A percentile compares a stretch with the other conserved stretches of the same genome.
These are phyloP conservation scores for Siniperca chuatsi DNA, from an alignment of 2,113 vertebrate genomes.

Conservation along the genomic window DNA sequence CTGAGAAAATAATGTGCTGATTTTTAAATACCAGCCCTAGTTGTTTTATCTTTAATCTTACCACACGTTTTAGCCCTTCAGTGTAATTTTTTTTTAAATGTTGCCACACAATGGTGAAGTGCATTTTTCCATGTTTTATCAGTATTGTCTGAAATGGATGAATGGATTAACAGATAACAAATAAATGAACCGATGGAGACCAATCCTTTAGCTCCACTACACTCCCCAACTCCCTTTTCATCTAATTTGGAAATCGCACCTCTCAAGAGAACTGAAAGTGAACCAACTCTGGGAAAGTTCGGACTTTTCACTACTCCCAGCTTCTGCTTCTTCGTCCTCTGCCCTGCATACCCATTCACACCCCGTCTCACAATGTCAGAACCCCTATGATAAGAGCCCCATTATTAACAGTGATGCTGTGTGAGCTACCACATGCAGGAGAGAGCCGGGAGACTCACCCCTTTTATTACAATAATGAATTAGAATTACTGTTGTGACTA, in stretches of 20 bases:
- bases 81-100: background rate
- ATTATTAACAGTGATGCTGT: conserved; percentile 45
- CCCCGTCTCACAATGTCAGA: conserved; percentile 44
- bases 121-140: background rate
- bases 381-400: conserved; percentile 35
- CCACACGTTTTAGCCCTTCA: background rate
- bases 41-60: background rate
- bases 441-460: conserved; percentile 42
- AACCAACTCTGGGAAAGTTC: conserved; percentile 26
- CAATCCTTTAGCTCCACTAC: background rate
- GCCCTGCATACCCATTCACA: conserved; percentile 14
- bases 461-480: conserved; percentile 75
- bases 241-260: background rate
- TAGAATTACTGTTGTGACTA: conserved; percentile 75
- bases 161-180: background rate
- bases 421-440: conserved; percentile 25
- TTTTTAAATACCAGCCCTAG: background rate
- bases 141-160: background rate
- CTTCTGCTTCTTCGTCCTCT: conserved; percentile 1
- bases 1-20: background rate
- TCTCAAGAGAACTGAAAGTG: background rate
- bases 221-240: background rate
- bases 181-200: background rate
- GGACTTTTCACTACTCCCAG: background rate
- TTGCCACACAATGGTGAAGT: background rate